Evolutionary conservation across 2,888 invertebrate species (phyloP).

Genomic region (Limnephilus auricula): DNA sequence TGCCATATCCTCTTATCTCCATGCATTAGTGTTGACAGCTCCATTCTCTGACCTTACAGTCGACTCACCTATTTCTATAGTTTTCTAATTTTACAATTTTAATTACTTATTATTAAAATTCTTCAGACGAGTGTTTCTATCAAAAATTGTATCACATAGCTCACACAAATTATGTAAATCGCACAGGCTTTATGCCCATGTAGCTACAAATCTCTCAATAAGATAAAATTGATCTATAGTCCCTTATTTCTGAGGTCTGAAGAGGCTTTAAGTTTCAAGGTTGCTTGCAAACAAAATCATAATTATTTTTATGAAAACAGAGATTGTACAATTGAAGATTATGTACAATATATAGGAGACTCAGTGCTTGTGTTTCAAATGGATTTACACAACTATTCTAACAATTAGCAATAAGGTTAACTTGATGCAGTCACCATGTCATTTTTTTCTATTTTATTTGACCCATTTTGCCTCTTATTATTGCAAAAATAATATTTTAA

Average conservation of each 20-base stretch:
- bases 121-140: background rate
- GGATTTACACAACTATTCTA: background rate
- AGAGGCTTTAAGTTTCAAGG: background rate
- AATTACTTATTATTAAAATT: background rate
- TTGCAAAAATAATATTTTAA: background rate
- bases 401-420: background rate
- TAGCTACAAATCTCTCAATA: background rate
- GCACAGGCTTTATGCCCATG: background rate
- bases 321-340: background rate
- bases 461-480: background rate
- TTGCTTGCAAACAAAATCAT: background rate
- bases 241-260: background rate
- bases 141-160: background rate
- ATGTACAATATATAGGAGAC: background rate
- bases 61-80: background rate
- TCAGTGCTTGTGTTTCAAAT: background rate
- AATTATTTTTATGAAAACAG: background rate
- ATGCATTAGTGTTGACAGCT: slow-evolving; percentile 69
- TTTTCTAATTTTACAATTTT: background rate
- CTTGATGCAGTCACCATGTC: background rate
- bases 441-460: background rate
- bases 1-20: slow-evolving; percentile 68
- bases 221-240: background rate
- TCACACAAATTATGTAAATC: background rate
- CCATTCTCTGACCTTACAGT: background rate